These are phyloP conservation scores for Gallinago media DNA, from an alignment of 2,113 vertebrate genomes.

Conservation along the genomic window DNA sequence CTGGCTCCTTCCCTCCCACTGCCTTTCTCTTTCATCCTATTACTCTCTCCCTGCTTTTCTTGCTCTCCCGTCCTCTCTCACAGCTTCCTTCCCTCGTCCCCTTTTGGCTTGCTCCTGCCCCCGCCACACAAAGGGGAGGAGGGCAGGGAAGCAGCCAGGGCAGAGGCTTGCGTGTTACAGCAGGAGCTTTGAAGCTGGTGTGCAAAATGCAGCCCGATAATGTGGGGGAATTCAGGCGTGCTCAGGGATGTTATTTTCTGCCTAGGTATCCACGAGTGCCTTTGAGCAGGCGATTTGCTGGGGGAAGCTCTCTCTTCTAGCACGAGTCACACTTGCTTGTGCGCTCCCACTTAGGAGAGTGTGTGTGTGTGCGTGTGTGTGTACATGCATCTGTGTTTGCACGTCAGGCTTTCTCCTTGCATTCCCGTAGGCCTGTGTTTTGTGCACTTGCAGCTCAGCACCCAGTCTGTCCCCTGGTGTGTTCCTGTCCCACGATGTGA, in stretches of 20 bases:
- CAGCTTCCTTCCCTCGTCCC: neutral
- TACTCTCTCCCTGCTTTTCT: neutral
- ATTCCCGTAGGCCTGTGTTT: neutral
- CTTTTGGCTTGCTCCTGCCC: neutral
- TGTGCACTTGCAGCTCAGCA: neutral
- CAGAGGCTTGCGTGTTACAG: neutral
- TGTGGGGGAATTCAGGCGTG: neutral
- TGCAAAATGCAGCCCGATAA: neutral
- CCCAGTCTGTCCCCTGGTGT: fast-evolving
- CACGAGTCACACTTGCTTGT: fast-evolving
- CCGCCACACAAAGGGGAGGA: neutral
- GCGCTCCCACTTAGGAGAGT: neutral
- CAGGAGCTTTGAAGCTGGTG: neutral
- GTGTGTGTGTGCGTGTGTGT: neutral
- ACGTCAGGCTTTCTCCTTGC: neutral
- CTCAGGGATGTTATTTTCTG: neutral
- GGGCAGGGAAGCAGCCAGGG: neutral
- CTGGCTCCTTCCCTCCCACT: neutral
- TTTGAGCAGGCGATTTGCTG: neutral
- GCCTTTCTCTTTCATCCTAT: neutral
- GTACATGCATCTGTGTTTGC: neutral
- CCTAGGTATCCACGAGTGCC: neutral
- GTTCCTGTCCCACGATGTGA: neutral
- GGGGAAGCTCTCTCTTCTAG: neutral
- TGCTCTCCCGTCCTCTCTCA: neutral